Conservation (phyloP, 2,888 invertebrate genomes). For the Phrixothrix hirtus region DNA sequence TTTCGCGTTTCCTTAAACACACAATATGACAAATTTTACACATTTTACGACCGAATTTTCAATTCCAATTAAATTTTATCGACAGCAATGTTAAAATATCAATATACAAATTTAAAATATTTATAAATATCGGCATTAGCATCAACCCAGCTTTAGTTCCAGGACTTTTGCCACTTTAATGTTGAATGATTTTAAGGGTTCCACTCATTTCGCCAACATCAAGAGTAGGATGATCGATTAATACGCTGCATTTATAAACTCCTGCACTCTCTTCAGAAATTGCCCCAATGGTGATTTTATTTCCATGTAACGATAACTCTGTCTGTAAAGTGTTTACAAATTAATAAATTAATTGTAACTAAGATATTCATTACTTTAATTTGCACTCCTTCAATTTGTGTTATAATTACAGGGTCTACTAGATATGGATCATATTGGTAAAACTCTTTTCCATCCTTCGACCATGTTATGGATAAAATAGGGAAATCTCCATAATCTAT, state of each 20-base stretch:
- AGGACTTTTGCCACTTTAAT: too few species aligned
- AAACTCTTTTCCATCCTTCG: constrained; percentile 13
- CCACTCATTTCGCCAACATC: constrained; percentile 16
- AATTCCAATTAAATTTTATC: too few species aligned
- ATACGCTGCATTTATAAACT: constrained; percentile 8
- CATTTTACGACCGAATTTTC: too few species aligned
- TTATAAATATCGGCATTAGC: too few species aligned
- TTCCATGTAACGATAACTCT: constrained; percentile 13
- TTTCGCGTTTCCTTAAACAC: too few species aligned
- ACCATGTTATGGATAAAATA: constrained; percentile 15
- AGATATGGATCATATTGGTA: constrained; percentile 18
- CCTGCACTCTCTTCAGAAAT: constrained; percentile 8
- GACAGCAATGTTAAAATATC: too few species aligned
- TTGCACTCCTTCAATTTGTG: constrained; percentile 4
- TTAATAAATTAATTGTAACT: too few species aligned
- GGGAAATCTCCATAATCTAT: constrained; percentile 18
- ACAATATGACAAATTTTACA: too few species aligned
- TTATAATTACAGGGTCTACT: constrained; percentile 8
- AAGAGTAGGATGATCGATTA: constrained; percentile 15
- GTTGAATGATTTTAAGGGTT: constrained; percentile 12
- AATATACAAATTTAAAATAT: too few species aligned
- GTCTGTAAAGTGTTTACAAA: constrained; percentile 15
- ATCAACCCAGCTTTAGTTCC: too few species aligned
- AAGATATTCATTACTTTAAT: constrained; percentile 11
- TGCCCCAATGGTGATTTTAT: constrained; percentile 13